Evolutionary conservation across 2,888 invertebrate genomes (phyloP).

Genomic region (Rhagonycha fulva): DNA sequence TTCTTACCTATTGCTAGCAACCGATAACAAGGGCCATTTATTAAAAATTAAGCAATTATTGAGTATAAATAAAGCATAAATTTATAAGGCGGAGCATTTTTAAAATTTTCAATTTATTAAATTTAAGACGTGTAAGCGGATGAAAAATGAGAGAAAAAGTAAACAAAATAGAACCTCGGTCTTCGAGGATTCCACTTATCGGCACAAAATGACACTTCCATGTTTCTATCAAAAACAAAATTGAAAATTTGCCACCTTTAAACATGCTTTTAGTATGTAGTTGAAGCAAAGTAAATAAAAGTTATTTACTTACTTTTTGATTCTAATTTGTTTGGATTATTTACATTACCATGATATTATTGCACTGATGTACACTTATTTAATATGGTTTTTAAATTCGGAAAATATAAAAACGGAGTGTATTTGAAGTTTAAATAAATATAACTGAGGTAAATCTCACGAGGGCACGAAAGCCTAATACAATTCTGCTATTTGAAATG

Average conservation of each 20-base stretch:
- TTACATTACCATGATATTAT: background rate
- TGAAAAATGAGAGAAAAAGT: background rate
- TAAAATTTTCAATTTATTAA: background rate
- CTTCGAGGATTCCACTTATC: conserved; percentile 14
- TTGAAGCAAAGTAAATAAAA: background rate
- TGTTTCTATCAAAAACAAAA: conserved; percentile 10
- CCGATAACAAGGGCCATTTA: background rate
- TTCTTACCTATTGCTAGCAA: background rate
- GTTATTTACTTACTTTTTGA: background rate
- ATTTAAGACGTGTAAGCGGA: background rate
- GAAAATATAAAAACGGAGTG: background rate
- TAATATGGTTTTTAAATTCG: background rate
- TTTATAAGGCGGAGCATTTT: background rate
- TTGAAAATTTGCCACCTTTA: conserved; percentile 10
- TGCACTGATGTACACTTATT: background rate
- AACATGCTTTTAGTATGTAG: conserved; percentile 8
- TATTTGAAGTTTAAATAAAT: background rate
- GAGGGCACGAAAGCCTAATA: background rate
- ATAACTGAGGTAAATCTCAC: background rate
- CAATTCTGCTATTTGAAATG: too few species aligned
- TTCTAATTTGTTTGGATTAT: background rate
- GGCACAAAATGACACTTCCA: conserved; percentile 15
- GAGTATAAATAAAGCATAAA: background rate
- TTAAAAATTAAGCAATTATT: background rate
- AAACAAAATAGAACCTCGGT: conserved; percentile 1